Conservation (phyloP, 2,888 invertebrate genomes). For the Beris morrisii region DNA sequence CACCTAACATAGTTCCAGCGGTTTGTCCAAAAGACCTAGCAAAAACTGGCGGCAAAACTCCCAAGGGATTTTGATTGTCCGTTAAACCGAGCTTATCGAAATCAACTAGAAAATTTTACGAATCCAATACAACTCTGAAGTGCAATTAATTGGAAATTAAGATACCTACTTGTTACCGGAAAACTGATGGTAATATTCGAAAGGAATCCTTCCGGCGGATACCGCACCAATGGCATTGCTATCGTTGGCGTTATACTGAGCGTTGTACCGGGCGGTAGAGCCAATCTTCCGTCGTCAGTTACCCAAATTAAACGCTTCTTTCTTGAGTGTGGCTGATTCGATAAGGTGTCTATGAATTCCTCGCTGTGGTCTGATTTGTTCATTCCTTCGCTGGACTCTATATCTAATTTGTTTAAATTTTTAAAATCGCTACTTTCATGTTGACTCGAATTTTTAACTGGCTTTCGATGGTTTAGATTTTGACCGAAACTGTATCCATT, state of each 20-base stretch:
- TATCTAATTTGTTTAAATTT: constrained; percentile 5
- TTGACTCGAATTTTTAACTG: background rate
- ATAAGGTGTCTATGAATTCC: constrained; percentile 42
- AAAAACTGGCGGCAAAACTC: constrained; percentile 74
- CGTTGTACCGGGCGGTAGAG: constrained; percentile 80
- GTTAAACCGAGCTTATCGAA: constrained; percentile 83
- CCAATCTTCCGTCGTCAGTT: constrained; percentile 80
- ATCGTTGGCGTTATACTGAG: constrained; percentile 79
- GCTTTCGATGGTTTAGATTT: background rate
- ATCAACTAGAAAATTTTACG: constrained; percentile 64
- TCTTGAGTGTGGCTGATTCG: constrained; percentile 65
- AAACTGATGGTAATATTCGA: constrained; percentile 82
- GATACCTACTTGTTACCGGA: constrained; percentile 78
- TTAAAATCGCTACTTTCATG: background rate
- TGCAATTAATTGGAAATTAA: constrained; percentile 10
- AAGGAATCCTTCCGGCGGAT: constrained; percentile 83
- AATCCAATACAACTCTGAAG: constrained; percentile 9
- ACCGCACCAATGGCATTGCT: constrained; percentile 78
- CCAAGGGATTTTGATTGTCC: constrained; percentile 87
- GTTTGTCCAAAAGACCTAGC: constrained; percentile 75
- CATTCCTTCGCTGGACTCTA: background rate
- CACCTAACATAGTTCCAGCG: constrained; percentile 66
- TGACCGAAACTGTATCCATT: too few relatives aligned
- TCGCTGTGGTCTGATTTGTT: constrained; percentile 38
- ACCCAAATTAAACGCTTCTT: constrained; percentile 84